Percentiles rank a stretch among this genome's conserved stretches.
Conservation (phyloP, 2,797 vertebrate genomes). For the Artibeus jamaicensis region DNA sequence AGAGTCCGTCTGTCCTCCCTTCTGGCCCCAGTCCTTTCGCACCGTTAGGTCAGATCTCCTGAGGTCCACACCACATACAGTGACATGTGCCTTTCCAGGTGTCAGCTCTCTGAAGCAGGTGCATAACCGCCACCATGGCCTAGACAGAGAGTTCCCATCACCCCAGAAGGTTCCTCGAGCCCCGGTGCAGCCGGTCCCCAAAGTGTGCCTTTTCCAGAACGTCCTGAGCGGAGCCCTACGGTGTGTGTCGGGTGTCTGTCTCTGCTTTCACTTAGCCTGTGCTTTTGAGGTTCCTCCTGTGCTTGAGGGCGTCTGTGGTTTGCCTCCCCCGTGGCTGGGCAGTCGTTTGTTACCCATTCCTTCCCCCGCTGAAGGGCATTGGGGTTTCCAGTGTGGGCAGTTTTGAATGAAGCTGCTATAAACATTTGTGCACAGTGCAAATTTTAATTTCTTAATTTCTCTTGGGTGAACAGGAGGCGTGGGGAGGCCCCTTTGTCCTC, state of each 20-base stretch:
- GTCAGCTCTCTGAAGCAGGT: neutral
- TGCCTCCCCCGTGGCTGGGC: rapidly evolving
- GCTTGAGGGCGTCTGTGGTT: neutral
- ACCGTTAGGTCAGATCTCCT: neutral
- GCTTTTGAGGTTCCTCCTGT: rapidly evolving
- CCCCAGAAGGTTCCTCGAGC: neutral
- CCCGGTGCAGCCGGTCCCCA: neutral
- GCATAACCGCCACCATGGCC: neutral
- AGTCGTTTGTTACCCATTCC: rapidly evolving
- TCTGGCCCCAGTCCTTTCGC: neutral
- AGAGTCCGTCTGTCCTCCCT: neutral
- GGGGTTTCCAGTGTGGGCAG: neutral
- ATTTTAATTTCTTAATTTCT: neutral
- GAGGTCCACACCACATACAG: rapidly evolving
- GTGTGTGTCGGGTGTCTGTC: neutral
- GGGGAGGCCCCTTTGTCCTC: neutral
- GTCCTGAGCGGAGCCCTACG: neutral
- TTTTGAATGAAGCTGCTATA: neutral
- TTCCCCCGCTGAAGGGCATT: neutral
- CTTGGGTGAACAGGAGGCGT: no score
- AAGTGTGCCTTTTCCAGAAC: neutral
- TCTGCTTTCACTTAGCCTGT: neutral
- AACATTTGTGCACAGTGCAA: neutral
- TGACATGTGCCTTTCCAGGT: neutral
- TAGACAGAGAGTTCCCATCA: neutral